Evolutionary conservation across 2,797 vertebrate species (phyloP).

Genomic region (Molossus alvarezi): DNA sequence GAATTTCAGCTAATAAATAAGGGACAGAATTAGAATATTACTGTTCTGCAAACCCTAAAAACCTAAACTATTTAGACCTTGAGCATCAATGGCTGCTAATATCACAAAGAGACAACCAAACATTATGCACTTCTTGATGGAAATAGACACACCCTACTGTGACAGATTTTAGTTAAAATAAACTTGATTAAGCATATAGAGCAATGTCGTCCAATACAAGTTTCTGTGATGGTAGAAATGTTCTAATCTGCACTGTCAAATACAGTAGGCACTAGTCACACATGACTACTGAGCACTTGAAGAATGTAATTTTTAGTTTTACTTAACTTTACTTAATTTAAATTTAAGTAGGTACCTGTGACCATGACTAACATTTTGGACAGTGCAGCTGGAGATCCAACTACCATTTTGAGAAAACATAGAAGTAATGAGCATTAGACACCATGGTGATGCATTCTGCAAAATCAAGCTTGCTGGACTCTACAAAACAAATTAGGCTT

Average conservation of each 20-base stretch:
- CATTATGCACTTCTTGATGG: background rate
- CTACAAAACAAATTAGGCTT: slow-evolving; percentile 28
- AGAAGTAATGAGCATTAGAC: background rate
- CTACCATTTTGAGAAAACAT: background rate
- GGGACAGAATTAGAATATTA: background rate
- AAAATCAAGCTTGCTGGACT: slow-evolving; percentile 42
- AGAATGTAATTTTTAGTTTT: slow-evolving; percentile 20
- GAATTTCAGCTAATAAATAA: slow-evolving; percentile 8
- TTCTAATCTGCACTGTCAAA: background rate
- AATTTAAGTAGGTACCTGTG: slow-evolving; percentile 8
- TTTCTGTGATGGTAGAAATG: background rate
- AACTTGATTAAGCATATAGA: background rate
- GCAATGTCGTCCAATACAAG: background rate
- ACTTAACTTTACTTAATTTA: slow-evolving; percentile 15
- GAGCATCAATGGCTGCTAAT: background rate
- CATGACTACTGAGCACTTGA: background rate
- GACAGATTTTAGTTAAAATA: slow-evolving; percentile 6
- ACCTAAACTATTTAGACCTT: slow-evolving; percentile 60
- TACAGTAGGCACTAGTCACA: background rate
- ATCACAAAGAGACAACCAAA: background rate
- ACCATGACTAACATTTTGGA: background rate
- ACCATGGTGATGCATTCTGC: background rate
- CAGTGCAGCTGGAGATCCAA: background rate
- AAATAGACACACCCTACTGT: background rate
- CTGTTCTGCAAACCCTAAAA: slow-evolving; percentile 23